These are phyloP conservation scores for Periophthalmodon schlosseri DNA, from an alignment of 2,113 vertebrate genomes.

Conservation along the genomic window DNA sequence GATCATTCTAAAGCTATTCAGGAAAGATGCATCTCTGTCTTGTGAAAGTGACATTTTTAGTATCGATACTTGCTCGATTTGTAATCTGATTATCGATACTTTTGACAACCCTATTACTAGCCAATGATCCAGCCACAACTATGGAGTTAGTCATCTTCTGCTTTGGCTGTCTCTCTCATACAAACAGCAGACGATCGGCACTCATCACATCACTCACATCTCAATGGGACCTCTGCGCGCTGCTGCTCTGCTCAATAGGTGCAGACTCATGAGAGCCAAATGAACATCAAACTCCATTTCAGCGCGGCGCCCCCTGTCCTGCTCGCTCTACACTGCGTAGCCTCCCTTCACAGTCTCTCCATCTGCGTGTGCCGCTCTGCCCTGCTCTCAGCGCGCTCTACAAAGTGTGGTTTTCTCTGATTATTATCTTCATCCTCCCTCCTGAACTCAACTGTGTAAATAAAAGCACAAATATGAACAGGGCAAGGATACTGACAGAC, in stretches of 20 bases:
- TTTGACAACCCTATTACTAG: constrained; percentile 6
- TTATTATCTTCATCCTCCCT: constrained; percentile 32
- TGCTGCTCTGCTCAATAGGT: constrained; percentile 61
- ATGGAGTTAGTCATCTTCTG: constrained; percentile 50
- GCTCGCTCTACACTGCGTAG: constrained; percentile 44
- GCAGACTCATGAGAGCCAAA: constrained; percentile 53
- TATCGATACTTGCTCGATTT: too few relatives aligned
- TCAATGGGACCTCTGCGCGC: constrained; percentile 45
- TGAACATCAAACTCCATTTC: constrained; percentile 64
- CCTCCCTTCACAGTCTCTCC: constrained; percentile 55
- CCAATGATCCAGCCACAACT: constrained; percentile 26
- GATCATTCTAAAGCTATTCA: too few relatives aligned
- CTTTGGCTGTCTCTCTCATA: constrained; percentile 49
- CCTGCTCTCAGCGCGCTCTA: constrained; percentile 38
- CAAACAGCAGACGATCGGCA: constrained; percentile 55
- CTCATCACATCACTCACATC: constrained; percentile 69
- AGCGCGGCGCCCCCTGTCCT: constrained; percentile 48
- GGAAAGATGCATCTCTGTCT: too few relatives aligned
- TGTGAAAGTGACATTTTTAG: too few relatives aligned
- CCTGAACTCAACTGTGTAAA: constrained; percentile 19
- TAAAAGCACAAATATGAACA: constrained; percentile 27
- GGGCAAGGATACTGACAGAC: constrained; percentile 4
- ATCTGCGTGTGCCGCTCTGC: constrained; percentile 43
- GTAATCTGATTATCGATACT: too few relatives aligned
- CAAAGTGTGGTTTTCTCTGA: constrained; percentile 22